Conservation (phyloP, 2,113 vertebrate species). For the Boleophthalmus pectinirostris region DNA sequence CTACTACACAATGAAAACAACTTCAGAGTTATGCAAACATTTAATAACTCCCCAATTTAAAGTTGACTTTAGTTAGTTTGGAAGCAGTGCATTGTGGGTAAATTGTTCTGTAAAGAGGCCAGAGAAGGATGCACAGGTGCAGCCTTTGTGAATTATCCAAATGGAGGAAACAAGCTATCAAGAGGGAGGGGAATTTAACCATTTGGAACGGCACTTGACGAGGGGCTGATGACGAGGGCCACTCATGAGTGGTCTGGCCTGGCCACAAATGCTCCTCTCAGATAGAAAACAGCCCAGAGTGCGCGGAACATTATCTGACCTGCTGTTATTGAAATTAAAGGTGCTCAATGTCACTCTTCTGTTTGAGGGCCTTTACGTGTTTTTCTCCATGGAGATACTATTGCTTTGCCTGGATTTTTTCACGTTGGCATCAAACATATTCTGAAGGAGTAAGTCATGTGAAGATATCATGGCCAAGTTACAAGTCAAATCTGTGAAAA, state of each 20-base stretch:
- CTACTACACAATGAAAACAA: neutral
- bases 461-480: too few relatives aligned
- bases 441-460: too few relatives aligned
- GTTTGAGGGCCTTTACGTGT: accelerated
- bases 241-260: neutral
- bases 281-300: neutral
- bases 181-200: neutral
- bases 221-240: neutral
- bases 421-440: too few relatives aligned
- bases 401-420: too few relatives aligned
- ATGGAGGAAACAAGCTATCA: neutral
- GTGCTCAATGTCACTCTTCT: too few relatives aligned
- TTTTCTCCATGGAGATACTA: too few relatives aligned
- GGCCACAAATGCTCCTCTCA: neutral
- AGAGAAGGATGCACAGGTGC: neutral
- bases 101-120: neutral
- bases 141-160: constrained; percentile 3
- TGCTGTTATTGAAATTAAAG: too few relatives aligned
- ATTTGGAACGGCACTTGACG: neutral
- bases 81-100: neutral
- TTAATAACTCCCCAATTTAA: neutral
- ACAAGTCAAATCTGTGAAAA: too few relatives aligned
- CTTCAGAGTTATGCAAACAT: neutral
- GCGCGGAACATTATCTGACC: neutral
- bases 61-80: neutral